phyloP scores from a whole-genome alignment of 37 sponge, comb jelly and placozoan genomes.

The Bolinopsis microptera region DNA sequence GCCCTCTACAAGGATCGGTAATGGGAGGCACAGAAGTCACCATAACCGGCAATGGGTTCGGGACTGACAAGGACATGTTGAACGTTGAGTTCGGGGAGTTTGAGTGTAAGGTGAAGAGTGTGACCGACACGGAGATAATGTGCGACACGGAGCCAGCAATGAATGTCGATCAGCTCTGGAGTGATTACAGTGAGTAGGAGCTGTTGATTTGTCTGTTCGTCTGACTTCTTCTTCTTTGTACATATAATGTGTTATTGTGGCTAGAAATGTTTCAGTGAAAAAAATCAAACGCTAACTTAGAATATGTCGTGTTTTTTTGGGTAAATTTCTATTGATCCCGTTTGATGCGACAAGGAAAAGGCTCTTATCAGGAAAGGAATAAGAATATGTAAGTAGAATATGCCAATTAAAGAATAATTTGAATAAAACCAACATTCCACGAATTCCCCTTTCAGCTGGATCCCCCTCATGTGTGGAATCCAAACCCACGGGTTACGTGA shows the following conservation, averaged over 20 bases:
- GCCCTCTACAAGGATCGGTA: neutral
- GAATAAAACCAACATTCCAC: too few species aligned
- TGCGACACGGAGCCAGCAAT: neutral
- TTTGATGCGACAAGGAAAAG: too few species aligned
- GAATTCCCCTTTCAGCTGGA: too few species aligned
- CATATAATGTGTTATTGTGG: neutral
- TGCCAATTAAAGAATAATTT: too few species aligned
- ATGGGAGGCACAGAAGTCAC: conserved; percentile 11
- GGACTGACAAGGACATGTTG: neutral
- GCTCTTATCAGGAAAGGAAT: too few species aligned
- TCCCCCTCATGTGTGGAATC: conserved; percentile 20
- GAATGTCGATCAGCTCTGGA: neutral
- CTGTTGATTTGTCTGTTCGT: neutral
- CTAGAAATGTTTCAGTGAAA: too few species aligned
- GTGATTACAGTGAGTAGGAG: neutral
- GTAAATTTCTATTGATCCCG: too few species aligned
- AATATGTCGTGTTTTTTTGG: too few species aligned
- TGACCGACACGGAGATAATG: neutral
- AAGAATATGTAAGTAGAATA: too few species aligned
- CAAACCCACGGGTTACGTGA: neutral
- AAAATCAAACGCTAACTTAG: too few species aligned
- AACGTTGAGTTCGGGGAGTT: conserved; percentile 4
- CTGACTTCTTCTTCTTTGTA: too few species aligned
- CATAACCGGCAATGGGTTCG: conserved; percentile 15
- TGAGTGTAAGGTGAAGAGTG: neutral